Evolutionary conservation across 2,113 vertebrate genomes (phyloP).

Genomic region (Henicopernis longicauda): DNA sequence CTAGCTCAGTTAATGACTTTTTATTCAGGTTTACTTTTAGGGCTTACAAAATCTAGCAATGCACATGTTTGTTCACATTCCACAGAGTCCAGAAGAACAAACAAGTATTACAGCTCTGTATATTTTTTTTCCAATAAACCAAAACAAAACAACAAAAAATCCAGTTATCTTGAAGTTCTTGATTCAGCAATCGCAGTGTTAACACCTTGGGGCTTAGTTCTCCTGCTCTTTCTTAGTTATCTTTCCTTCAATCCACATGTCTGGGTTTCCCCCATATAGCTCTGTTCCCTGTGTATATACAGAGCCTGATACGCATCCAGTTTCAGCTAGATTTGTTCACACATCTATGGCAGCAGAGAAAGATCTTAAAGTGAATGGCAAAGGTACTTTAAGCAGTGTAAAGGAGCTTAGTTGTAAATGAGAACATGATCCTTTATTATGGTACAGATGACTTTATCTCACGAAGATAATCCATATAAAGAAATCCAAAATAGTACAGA

Average conservation of each 20-base stretch:
- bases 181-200: neutral
- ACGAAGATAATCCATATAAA: neutral
- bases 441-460: neutral
- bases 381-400: neutral
- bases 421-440: neutral
- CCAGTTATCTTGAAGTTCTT: neutral
- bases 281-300: neutral
- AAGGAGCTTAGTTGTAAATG: neutral
- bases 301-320: neutral
- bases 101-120: neutral
- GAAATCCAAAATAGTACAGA: neutral
- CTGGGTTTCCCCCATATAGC: neutral
- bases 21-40: conserved; percentile 11
- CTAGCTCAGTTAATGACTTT: neutral
- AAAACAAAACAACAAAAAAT: neutral
- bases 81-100: neutral
- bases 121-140: neutral
- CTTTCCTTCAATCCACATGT: neutral
- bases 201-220: neutral
- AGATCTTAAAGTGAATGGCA: neutral
- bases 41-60: neutral
- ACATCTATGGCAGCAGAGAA: neutral
- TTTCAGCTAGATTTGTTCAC: neutral
- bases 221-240: neutral
- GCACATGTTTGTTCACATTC: neutral